Evolutionary conservation across 2,797 vertebrate genomes (phyloP).

Genomic region (Pelochelys cantorii): DNA sequence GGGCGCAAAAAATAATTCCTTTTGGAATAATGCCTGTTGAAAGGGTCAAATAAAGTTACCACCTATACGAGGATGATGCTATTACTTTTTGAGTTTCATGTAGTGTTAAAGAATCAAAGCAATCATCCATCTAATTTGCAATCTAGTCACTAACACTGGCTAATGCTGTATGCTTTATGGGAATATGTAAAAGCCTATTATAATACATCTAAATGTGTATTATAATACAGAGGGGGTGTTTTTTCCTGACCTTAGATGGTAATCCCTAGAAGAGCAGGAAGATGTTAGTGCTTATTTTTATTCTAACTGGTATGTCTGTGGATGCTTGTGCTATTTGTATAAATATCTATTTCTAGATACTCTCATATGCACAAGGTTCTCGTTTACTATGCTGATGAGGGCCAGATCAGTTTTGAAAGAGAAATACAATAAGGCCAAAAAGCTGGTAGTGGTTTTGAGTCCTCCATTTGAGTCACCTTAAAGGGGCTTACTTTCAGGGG

Average conservation of each 20-base stretch:
- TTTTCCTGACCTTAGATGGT: rapidly evolving
- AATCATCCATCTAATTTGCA: not conserved
- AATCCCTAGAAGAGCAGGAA: not conserved
- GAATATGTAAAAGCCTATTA: not conserved
- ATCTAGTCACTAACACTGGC: not conserved
- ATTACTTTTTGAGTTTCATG: not conserved
- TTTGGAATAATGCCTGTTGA: not conserved
- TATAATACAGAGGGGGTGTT: rapidly evolving
- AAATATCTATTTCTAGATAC: not conserved
- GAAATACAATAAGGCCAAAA: not conserved
- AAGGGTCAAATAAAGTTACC: not conserved
- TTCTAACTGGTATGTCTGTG: not conserved
- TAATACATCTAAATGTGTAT: not conserved
- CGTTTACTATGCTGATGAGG: not conserved
- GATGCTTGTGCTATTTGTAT: not conserved
- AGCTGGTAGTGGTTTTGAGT: not conserved
- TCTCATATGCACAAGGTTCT: not conserved
- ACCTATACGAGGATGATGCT: rapidly evolving
- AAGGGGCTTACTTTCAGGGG: not conserved
- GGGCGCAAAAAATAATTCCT: not conserved
- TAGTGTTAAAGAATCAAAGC: rapidly evolving
- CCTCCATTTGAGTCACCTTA: not conserved
- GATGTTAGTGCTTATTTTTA: not conserved
- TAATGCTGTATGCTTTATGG: not conserved
- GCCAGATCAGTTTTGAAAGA: not conserved